Conservation (phyloP, 2,113 vertebrate species). For the Petrocephalus zakoni region DNA sequence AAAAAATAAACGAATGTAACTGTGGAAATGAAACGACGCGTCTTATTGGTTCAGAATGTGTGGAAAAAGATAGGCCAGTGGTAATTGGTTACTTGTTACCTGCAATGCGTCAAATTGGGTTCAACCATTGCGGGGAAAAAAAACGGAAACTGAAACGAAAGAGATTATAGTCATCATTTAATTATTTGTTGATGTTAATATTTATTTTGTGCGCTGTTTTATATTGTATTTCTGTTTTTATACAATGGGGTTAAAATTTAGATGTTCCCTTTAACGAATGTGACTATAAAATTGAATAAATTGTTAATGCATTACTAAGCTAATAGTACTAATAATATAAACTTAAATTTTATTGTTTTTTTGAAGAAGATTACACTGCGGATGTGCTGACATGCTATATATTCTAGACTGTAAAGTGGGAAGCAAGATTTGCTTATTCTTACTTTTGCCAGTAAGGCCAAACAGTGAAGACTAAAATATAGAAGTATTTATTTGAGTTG, state of each 20-base stretch:
- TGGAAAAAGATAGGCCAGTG: constrained; percentile 13
- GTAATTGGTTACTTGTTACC: constrained; percentile 30
- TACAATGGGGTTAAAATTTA: neutral
- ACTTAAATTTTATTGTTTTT: neutral
- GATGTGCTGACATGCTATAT: neutral
- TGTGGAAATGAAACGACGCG: constrained; percentile 15
- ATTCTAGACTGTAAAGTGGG: neutral
- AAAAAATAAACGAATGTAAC: neutral
- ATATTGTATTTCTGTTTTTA: neutral
- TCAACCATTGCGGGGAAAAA: constrained; percentile 16
- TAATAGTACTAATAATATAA: neutral
- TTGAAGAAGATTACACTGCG: neutral
- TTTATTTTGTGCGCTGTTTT: neutral
- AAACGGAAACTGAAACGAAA: neutral
- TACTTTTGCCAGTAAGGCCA: neutral
- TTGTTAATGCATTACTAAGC: neutral
- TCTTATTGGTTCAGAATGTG: constrained; percentile 25
- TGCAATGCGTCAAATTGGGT: constrained; percentile 34
- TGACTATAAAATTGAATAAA: neutral
- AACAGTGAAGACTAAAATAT: neutral
- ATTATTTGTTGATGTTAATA: neutral
- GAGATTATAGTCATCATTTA: neutral
- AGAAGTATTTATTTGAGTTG: neutral
- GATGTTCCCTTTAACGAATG: neutral
- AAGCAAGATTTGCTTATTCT: neutral